These are phyloP conservation scores for Leucopsar rothschildi DNA, from an alignment of 2,113 vertebrate genomes.

Conservation along the genomic window DNA sequence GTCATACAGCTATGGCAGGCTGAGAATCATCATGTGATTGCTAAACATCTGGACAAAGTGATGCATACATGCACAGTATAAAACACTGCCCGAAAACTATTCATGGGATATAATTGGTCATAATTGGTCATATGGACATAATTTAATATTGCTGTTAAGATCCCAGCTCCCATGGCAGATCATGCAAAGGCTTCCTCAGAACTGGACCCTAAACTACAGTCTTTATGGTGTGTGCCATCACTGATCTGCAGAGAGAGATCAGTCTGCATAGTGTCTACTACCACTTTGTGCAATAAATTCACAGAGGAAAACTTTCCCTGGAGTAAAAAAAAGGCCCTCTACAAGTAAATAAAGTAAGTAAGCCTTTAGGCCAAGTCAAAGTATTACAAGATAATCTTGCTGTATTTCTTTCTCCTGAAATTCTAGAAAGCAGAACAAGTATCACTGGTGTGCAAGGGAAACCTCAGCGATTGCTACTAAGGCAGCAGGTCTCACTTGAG, in stretches of 20 bases:
- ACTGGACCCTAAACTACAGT: neutral
- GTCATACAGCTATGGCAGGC: neutral
- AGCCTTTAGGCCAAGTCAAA: neutral
- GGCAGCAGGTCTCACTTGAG: neutral
- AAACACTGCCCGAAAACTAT: neutral
- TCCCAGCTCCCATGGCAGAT: neutral
- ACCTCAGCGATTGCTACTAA: neutral
- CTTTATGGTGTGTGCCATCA: neutral
- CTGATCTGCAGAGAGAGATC: neutral
- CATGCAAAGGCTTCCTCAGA: neutral
- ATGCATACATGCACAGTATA: neutral
- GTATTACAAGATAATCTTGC: neutral
- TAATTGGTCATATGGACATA: no score
- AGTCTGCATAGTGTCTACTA: no score
- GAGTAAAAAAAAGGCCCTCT: neutral
- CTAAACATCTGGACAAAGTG: neutral
- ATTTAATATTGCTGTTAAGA: neutral
- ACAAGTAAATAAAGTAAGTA: neutral
- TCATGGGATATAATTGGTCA: fast-evolving
- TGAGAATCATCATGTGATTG: neutral
- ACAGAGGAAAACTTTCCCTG: neutral
- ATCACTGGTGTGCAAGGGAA: neutral
- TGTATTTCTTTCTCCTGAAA: neutral
- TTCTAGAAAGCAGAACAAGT: neutral
- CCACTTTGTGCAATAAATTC: neutral